Base-by-base conservation (phyloP, 2,797 vertebrate species). In the Hydrophis major region DNA sequence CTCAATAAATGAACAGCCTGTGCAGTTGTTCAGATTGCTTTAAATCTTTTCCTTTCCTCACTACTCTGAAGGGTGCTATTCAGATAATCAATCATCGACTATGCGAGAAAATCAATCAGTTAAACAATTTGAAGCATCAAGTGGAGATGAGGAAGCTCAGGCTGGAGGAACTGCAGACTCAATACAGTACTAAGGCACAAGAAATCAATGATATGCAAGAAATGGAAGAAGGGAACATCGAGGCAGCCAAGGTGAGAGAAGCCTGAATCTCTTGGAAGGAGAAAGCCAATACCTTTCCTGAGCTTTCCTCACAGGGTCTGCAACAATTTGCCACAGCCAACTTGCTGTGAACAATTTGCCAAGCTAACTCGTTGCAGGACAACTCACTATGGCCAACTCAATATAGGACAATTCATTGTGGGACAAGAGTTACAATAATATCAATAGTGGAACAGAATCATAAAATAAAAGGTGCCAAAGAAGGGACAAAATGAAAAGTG, bases 51-150 rank as follows among this genome's bases (percentile, higher is more conserved):
- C n/a, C 27, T 91, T 6, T 18, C 66, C 2, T 22, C 2, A 20
- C 42, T 8, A 13, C 83, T n/a, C 83, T 50, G 47, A 94, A 99
- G 99, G 97, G 93, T 0, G 98, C 98, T 27, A 93, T 98, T 47
- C 93, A 97, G 86, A 63, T 96, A 14, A 93, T 98, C 89, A 98
- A 98, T 18, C 97, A 98, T 89, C 97, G 95, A 92, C 96, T 98
- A 90, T 96, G 97, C 13, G 96, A 97, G 89, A 98, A 98, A 95
- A 95, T 96, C 88, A 99, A 98, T 92, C 98, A 97, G 28, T 96
- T 98, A 78, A 98, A 99, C 1, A 97, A 97, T 63, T 86, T 98
- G 28, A 98, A 97, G 91, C 97, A 99, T 96, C 95, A 95, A 47
- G 97, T 97, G 4, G 96, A 97, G 53, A 96, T 97, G 56, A 78